phyloP scores from a whole-genome alignment of 1,140 invertebrate genomes.

The Chironomus tepperi region DNA sequence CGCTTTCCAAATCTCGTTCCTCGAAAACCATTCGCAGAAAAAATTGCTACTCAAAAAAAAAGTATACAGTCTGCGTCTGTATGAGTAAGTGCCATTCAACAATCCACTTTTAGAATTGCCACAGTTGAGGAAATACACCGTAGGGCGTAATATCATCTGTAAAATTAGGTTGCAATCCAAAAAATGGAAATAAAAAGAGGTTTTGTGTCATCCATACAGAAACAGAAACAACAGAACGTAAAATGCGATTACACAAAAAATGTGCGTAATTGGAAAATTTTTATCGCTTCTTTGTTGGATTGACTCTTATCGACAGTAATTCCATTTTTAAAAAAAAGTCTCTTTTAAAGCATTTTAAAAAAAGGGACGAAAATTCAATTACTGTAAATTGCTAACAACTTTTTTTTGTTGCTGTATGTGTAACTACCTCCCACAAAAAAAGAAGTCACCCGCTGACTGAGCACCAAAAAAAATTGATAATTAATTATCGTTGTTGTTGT shows the following conservation, averaged over 20 bases:
- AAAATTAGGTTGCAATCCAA: too few relatives aligned
- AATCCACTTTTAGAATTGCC: too few relatives aligned
- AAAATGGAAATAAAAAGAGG: too few relatives aligned
- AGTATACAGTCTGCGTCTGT: too few relatives aligned
- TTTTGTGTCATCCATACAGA: too few relatives aligned
- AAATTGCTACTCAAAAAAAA: too few relatives aligned
- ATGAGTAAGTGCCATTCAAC: too few relatives aligned
- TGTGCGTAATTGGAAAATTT: slow-evolving; percentile 22
- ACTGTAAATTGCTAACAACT: neutral
- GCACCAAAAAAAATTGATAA: slow-evolving; percentile 15
- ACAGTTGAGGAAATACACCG: too few relatives aligned
- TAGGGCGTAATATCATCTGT: too few relatives aligned
- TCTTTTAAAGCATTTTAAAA: neutral
- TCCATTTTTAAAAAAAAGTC: neutral
- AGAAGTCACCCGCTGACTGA: neutral
- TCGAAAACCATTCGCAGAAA: too few relatives aligned
- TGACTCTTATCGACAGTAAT: neutral
- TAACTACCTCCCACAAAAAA: neutral
- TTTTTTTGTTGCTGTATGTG: neutral
- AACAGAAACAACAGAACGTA: too few relatives aligned
- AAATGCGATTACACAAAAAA: neutral
- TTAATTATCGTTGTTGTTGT: neutral
- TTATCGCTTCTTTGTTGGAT: neutral
- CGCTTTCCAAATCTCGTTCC: neutral
- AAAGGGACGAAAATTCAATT: slow-evolving; percentile 7